These are phyloP conservation scores for Girardinus metallicus DNA, from an alignment of 2,797 vertebrate species.

Conservation along the genomic window DNA sequence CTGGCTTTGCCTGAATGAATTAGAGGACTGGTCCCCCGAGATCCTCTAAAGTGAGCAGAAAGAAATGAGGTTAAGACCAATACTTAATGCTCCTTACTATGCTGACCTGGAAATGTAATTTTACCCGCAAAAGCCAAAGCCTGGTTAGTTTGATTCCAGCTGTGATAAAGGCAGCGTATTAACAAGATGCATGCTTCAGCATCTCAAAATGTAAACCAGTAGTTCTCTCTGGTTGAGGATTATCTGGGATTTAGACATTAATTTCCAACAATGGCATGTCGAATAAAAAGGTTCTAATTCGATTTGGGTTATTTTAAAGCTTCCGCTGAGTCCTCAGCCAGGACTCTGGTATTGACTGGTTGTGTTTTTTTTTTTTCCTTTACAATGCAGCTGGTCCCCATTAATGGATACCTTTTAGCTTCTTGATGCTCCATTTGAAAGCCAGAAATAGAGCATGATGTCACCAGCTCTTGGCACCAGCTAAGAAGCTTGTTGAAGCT, in stretches of 20 bases:
- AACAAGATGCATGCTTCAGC: neutral
- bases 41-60: conserved; percentile 66
- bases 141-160: conserved; percentile 41
- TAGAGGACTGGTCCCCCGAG: conserved; percentile 54
- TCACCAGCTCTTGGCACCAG: conserved; percentile 65
- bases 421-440: conserved; percentile 72
- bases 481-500: conserved; percentile 65
- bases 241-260: conserved; percentile 10
- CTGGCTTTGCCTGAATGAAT: conserved; percentile 58
- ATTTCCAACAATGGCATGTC: conserved; percentile 6
- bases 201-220: neutral
- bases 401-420: conserved; percentile 78
- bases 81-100: conserved; percentile 52
- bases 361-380: conserved; percentile 31
- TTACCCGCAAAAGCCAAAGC: conserved; percentile 25
- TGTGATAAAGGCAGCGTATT: conserved; percentile 19
- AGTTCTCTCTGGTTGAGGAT: neutral
- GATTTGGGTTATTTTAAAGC: conserved; percentile 33
- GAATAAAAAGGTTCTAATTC: conserved; percentile 7
- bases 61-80: conserved; percentile 71
- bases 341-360: conserved; percentile 34
- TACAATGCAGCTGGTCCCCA: conserved; percentile 67
- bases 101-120: conserved; percentile 60
- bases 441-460: conserved; percentile 77
- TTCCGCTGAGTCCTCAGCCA: conserved; percentile 34